Conservation (phyloP, 1,140 invertebrate genomes). For the Zaprionus vittiger region DNA sequence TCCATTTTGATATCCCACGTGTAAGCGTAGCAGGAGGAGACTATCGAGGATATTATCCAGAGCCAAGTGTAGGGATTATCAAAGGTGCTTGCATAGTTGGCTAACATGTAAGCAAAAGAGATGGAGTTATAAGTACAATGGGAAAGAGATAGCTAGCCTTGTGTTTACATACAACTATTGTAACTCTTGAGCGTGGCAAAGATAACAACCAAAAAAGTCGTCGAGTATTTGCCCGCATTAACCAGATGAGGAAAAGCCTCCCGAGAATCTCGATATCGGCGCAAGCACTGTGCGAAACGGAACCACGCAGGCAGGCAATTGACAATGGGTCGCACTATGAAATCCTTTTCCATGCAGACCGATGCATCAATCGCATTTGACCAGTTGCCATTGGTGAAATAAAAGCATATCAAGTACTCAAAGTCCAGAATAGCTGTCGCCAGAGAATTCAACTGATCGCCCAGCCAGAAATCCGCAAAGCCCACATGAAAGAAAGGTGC, state of each 20-base stretch:
- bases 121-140: not conserved
- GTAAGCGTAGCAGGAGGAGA: constrained; percentile 94
- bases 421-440: constrained; percentile 96
- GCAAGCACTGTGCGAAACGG: constrained; percentile 97
- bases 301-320: constrained; percentile 98
- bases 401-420: constrained; percentile 95
- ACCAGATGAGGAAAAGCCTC: constrained; percentile 97
- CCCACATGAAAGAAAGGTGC: constrained; percentile 98
- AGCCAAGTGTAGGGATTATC: constrained; percentile 93
- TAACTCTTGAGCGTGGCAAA: constrained; percentile 91
- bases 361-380: constrained; percentile 86
- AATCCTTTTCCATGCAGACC: constrained; percentile 88
- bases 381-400: constrained; percentile 90
- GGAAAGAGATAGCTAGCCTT: not conserved
- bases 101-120: constrained; percentile 79
- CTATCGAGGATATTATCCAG: constrained; percentile 90
- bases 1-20: constrained; percentile 99
- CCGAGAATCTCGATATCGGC: constrained; percentile 95
- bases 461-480: constrained; percentile 99
- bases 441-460: constrained; percentile 98
- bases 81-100: constrained; percentile 86
- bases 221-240: constrained; percentile 99
- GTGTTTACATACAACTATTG: constrained; percentile 86
- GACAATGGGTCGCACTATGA: constrained; percentile 91
- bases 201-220: constrained; percentile 97